Percentiles rank a stretch among this genome's conserved stretches.
Conservation (phyloP, 2,113 vertebrate genomes). For the Choloepus hoffmanni region DNA sequence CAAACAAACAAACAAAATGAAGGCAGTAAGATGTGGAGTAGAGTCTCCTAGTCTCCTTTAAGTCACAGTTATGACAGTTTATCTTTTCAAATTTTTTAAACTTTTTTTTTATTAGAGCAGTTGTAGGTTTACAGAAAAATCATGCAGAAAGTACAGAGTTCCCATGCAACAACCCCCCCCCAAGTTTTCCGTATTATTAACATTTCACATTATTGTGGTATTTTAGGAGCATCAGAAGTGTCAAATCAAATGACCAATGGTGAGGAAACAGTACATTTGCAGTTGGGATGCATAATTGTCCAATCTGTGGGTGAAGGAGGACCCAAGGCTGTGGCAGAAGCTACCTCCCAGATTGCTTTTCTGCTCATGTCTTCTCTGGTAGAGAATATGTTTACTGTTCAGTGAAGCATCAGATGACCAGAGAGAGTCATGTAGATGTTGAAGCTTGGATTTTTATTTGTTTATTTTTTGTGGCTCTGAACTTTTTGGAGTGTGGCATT, state of each 20-base stretch:
- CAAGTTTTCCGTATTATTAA: too few relatives aligned
- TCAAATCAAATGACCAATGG: not conserved
- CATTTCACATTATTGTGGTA: too few relatives aligned
- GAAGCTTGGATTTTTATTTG: not conserved
- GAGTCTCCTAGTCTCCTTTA: not conserved
- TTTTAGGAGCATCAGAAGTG: not conserved
- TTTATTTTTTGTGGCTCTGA: not conserved
- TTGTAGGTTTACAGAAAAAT: too few relatives aligned
- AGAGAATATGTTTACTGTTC: slow-evolving; percentile 35
- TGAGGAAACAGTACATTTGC: slow-evolving; percentile 13
- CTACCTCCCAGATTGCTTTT: slow-evolving; percentile 5
- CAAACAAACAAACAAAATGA: not conserved
- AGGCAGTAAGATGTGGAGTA: not conserved
- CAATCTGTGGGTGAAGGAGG: not conserved
- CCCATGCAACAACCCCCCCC: too few relatives aligned
- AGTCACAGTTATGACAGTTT: not conserved
- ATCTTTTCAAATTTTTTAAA: not conserved
- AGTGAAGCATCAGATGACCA: slow-evolving; percentile 46
- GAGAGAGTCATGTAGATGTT: not conserved
- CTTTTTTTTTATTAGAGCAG: too few relatives aligned
- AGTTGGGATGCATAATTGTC: not conserved
- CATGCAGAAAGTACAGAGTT: too few relatives aligned
- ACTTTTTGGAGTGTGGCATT: slow-evolving; percentile 29
- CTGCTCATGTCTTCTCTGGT: not conserved
- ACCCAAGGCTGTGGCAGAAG: not conserved